Evolutionary conservation across 2,113 vertebrate genomes (phyloP).

Genomic region (Leucopsar rothschildi): DNA sequence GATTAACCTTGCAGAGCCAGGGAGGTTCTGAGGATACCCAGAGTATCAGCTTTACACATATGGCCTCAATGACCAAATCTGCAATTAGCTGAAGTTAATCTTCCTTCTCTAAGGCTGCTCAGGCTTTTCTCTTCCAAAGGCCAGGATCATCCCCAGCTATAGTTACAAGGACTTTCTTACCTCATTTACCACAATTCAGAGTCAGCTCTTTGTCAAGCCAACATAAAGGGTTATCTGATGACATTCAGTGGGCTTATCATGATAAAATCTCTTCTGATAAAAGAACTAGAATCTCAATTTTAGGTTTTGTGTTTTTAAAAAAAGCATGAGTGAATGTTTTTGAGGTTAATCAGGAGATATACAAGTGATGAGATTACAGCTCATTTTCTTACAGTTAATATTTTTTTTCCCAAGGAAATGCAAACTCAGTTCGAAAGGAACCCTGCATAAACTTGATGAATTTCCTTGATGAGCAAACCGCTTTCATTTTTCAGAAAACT

Average conservation of each 20-base stretch:
- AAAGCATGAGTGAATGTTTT: neutral
- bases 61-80: neutral
- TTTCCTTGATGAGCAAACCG: slow-evolving; percentile 40
- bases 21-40: neutral
- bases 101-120: neutral
- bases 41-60: neutral
- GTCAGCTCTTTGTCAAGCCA: neutral
- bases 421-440: slow-evolving; percentile 11
- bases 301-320: neutral
- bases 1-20: neutral
- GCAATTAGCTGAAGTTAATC: neutral
- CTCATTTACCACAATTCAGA: neutral
- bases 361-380: slow-evolving; percentile 16
- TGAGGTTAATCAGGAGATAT: slow-evolving; percentile 34
- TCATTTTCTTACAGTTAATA: neutral
- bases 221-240: slow-evolving; percentile 16
- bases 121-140: neutral
- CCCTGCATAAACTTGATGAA: slow-evolving; percentile 11
- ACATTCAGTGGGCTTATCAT: neutral
- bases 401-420: neutral
- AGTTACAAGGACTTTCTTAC: neutral
- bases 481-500: neutral
- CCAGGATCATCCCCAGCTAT: neutral
- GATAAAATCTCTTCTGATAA: neutral
- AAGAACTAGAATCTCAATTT: neutral